Evolutionary conservation across 1,140 invertebrate species (phyloP).

Genomic region (Magallana ariakensis): DNA sequence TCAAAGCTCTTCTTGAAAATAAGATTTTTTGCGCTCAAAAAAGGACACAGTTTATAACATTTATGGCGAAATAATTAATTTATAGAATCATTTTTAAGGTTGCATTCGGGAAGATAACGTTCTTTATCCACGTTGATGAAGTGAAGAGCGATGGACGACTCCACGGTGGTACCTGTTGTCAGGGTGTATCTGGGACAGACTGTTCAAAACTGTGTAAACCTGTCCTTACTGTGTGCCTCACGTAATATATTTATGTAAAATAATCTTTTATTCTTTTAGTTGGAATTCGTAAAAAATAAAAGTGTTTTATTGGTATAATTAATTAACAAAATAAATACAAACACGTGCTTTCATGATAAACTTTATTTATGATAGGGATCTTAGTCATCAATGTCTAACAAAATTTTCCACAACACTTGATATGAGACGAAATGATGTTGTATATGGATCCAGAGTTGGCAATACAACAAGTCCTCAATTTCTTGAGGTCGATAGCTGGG

Average conservation of each 20-base stretch:
- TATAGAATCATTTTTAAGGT: no score
- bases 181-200: background rate
- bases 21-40: no score
- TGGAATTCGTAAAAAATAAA: no score
- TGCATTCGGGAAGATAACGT: background rate
- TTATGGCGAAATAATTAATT: no score
- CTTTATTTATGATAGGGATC: no score
- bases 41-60: no score
- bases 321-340: no score
- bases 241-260: background rate
- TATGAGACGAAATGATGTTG: background rate
- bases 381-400: background rate
- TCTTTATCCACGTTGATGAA: background rate
- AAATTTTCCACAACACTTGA: background rate
- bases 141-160: constrained; percentile 1
- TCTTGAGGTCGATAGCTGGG: constrained; percentile 1
- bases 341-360: no score
- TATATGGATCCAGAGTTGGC: constrained; percentile 16
- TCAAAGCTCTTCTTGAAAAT: no score
- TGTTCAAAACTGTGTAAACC: constrained; percentile 35
- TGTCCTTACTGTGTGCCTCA: constrained; percentile 2
- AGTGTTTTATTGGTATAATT: no score
- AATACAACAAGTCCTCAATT: background rate
- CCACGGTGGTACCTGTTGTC: background rate
- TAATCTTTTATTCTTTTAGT: no score